Percentiles rank a stretch among this genome's conserved stretches.
phyloP scores from a whole-genome alignment of 2,888 invertebrate species.

The Cryptus armator region DNA sequence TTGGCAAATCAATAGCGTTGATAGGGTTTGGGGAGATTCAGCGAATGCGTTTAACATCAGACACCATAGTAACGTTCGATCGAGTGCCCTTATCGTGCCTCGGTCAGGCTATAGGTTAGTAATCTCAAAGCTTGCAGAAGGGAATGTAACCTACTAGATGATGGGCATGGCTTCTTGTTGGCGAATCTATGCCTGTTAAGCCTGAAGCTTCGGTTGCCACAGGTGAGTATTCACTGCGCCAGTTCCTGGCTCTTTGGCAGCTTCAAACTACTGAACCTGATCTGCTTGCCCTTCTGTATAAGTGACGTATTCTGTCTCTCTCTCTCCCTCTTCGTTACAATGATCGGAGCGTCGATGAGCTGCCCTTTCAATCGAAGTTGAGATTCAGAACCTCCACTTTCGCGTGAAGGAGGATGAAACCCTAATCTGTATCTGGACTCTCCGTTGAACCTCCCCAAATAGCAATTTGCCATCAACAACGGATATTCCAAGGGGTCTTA shows the following conservation, averaged over 20 bases:
- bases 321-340: background rate
- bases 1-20: slow-evolving; percentile 24
- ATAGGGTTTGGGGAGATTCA: slow-evolving; percentile 31
- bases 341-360: background rate
- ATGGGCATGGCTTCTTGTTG: slow-evolving; percentile 24
- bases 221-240: slow-evolving; percentile 7
- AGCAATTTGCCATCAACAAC: slow-evolving; percentile 15
- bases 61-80: slow-evolving; percentile 12
- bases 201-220: slow-evolving; percentile 22
- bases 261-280: background rate
- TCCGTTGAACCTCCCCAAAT: slow-evolving; percentile 12
- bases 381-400: slow-evolving; percentile 4
- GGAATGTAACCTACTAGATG: slow-evolving; percentile 49
- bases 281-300: background rate
- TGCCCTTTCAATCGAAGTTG: background rate
- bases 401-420: slow-evolving; percentile 8
- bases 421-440: background rate
- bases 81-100: slow-evolving; percentile 55
- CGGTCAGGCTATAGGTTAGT: slow-evolving; percentile 52
- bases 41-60: slow-evolving; percentile 52
- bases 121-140: slow-evolving; percentile 53
- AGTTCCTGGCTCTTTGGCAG: slow-evolving; percentile 8
- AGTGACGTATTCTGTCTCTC: background rate
- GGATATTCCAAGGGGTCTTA: slow-evolving; percentile 4
- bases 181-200: slow-evolving; percentile 6